Base-by-base conservation (phyloP, 2,113 vertebrate genomes). In the Lamprologus speciosus region DNA sequence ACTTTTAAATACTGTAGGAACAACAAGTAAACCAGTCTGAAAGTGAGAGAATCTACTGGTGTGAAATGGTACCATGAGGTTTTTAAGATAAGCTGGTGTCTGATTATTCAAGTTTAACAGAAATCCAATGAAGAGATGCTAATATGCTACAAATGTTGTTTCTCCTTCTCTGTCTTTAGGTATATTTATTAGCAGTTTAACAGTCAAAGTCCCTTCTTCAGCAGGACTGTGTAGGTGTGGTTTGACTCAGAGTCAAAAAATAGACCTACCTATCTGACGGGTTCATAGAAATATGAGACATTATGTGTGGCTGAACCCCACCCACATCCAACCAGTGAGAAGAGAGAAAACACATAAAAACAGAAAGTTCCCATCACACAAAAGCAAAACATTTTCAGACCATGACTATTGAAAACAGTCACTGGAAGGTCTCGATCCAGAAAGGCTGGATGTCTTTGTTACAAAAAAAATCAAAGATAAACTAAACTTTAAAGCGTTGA, bases 221-320 rank as follows among this genome's bases (percentile, higher is more conserved):
- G 26, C 42, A 78, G 6, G 23, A 50, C 70, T 78, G 42, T 78
- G 70, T 50, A 8, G 70, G 70, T 78, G 70, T 31, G 42, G 42
- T 78, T 78, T 78, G 68, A 75, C 23, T 47, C 40, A 19, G 68
- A 28, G 40, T 28, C 57, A 26, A 17, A 75, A 75, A 75, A 75
- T 28, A 75, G 40, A 5, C 68, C 40, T 42, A 75, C 40, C 68
- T 47, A 75, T 47, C 4, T 47, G 65, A 70, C 3, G 13, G 40
- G 21, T 73, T 26, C 68, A 45, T 45, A 73, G 68, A 73, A 47
- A 73, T 47, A 47, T 28, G 23, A 50, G 70, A 50, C 23, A 31
- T 13, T 78, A 31, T 78, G 70, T 78, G 42, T n/a, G 45, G 42
- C 70, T 78, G 70, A 78, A 78, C 42, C 70, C 70, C 26, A 31